These are phyloP conservation scores for Phrynocephalus guinanensis DNA, from an alignment of 2,797 vertebrate genomes.

Conservation along the genomic window DNA sequence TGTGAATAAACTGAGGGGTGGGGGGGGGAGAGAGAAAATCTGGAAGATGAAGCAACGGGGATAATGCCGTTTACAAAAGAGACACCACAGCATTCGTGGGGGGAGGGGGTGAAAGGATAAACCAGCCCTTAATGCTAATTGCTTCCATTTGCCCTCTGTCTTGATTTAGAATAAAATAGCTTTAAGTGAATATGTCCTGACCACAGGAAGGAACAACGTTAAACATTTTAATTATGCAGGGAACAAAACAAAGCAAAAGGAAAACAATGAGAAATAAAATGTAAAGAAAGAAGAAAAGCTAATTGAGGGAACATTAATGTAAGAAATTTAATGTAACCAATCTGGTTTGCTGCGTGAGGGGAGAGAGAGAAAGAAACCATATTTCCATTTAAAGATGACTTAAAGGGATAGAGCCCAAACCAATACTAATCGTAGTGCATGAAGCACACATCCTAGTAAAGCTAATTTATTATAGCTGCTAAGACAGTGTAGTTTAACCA, in stretches of 20 bases:
- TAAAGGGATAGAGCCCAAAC: constrained; percentile 13
- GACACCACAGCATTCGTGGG: background rate
- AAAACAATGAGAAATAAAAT: constrained; percentile 68
- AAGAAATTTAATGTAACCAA: constrained; percentile 53
- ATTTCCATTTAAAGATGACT: constrained; percentile 35
- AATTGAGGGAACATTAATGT: constrained; percentile 68
- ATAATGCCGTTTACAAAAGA: constrained; percentile 24
- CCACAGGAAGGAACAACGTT: constrained; percentile 69
- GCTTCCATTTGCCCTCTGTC: constrained; percentile 68
- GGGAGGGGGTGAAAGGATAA: background rate
- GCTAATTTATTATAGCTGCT: background rate
- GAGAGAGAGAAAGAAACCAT: constrained; percentile 31
- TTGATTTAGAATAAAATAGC: constrained; percentile 53
- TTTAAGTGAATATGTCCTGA: constrained; percentile 66
- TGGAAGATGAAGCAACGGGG: background rate
- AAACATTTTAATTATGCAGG: constrained; percentile 66
- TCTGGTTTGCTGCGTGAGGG: constrained; percentile 44
- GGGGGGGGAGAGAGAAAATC: background rate
- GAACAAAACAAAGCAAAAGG: constrained; percentile 70
- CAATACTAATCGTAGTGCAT: background rate
- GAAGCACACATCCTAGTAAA: background rate
- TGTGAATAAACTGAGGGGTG: background rate
- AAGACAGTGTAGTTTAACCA: background rate
- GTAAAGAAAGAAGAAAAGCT: constrained; percentile 58
- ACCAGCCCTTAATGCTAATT: constrained; percentile 62